These are phyloP conservation scores for Australoheros facetus DNA, from an alignment of 2,797 vertebrate species.

Conservation along the genomic window DNA sequence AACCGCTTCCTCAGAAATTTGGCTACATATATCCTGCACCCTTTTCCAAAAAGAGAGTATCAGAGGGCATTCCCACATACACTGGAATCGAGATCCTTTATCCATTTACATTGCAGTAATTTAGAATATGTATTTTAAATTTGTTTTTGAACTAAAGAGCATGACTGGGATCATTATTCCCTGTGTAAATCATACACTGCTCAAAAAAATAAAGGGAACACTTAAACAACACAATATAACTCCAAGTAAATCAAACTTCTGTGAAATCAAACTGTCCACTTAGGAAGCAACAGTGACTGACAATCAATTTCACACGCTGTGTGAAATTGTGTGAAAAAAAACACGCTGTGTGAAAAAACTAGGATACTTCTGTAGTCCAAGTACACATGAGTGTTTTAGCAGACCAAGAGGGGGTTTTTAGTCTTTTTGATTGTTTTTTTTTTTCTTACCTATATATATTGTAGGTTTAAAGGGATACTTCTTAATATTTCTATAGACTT, in stretches of 20 bases:
- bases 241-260: too few relatives aligned
- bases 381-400: too few relatives aligned
- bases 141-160: background rate
- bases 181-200: background rate
- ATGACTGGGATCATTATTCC: background rate
- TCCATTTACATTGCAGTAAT: background rate
- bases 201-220: too few relatives aligned
- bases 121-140: background rate
- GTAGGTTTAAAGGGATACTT: background rate
- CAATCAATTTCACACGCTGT: too few relatives aligned
- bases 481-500: background rate
- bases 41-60: background rate
- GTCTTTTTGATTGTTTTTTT: too few relatives aligned
- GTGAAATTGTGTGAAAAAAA: too few relatives aligned
- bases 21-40: background rate
- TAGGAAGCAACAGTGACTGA: too few relatives aligned
- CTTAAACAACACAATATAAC: too few relatives aligned
- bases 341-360: background rate
- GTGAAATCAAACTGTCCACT: too few relatives aligned
- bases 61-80: background rate
- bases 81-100: background rate
- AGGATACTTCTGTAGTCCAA: too few relatives aligned
- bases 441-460: background rate
- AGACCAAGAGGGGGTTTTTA: too few relatives aligned
- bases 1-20: background rate